A percentile compares a stretch with the other conserved stretches of the same genome.
Conservation (phyloP, 1,140 invertebrate genomes). For the Heliconius eleuchia region DNA sequence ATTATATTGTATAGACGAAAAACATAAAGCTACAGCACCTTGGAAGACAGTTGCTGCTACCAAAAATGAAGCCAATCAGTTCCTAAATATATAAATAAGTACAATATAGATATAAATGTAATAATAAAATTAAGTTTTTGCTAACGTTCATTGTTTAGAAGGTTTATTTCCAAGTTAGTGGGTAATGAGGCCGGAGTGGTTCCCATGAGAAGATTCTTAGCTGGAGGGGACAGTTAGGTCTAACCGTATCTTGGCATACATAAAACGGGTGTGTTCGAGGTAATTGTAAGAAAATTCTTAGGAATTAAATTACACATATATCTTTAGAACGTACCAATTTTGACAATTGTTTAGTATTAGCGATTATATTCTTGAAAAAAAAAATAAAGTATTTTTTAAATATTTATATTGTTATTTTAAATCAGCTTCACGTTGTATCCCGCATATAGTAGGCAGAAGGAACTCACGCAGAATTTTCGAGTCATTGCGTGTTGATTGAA, state of each 20-base stretch:
- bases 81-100: not conserved
- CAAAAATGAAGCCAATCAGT: no score
- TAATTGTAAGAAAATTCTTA: constrained; percentile 9
- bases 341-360: not conserved
- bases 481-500: no score
- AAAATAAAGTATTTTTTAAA: no score
- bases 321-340: not conserved
- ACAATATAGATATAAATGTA: not conserved
- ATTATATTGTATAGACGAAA: no score
- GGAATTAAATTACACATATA: not conserved
- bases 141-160: not conserved
- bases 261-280: constrained; percentile 24
- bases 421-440: no score
- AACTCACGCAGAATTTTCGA: no score
- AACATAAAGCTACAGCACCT: not conserved
- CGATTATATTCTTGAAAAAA: no score
- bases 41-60: not conserved
- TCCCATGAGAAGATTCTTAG: constrained; percentile 57
- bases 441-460: no score
- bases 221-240: constrained; percentile 47
- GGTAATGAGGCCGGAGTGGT: constrained; percentile 44
- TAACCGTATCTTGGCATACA: constrained; percentile 53
- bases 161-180: constrained; percentile 28
- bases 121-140: not conserved
- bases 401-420: no score